Evolutionary conservation across 30 jellyfish, hydroid and myxozoan species (phyloP).

Genomic region (Aurelia aurita complex sp. Pacific): DNA sequence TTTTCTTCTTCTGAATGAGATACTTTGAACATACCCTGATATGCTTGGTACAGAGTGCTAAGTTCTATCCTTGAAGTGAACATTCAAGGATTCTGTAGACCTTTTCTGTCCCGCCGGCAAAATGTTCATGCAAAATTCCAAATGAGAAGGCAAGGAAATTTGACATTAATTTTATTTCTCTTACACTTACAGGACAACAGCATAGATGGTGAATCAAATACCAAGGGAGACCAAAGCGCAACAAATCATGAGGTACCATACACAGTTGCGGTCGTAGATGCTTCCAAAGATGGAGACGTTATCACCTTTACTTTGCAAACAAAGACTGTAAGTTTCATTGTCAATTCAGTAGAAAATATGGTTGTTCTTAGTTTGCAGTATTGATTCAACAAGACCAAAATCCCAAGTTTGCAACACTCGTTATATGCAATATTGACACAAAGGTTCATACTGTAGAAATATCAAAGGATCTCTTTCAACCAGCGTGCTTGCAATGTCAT

Average conservation of each 20-base stretch:
- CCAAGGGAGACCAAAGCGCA: constrained; percentile 5
- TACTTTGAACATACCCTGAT: no score
- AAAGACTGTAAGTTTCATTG: constrained; percentile 57
- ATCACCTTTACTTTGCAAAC: constrained; percentile 88
- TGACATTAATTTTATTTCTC: neutral
- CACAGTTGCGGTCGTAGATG: constrained; percentile 73
- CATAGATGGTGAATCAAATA: constrained; percentile 8
- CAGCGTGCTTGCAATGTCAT: no score
- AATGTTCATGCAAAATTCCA: neutral
- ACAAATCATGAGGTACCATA: constrained; percentile 24
- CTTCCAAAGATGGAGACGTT: constrained; percentile 94
- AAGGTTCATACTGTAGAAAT: no score
- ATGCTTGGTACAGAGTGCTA: no score
- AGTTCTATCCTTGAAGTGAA: no score
- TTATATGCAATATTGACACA: no score
- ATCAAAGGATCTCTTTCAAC: no score
- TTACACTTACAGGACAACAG: constrained; percentile 28
- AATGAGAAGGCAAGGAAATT: neutral
- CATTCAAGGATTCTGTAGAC: no score
- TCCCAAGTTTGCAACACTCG: no score
- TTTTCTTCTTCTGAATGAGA: no score
- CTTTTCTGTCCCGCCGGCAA: neutral
- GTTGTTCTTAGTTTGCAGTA: neutral
- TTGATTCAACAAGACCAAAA: neutral
- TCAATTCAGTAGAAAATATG: neutral